A percentile compares a stretch with the other conserved stretches of the same genome.
These are phyloP conservation scores for Gila orcuttii DNA, from an alignment of 2,113 vertebrate genomes.

Conservation along the genomic window DNA sequence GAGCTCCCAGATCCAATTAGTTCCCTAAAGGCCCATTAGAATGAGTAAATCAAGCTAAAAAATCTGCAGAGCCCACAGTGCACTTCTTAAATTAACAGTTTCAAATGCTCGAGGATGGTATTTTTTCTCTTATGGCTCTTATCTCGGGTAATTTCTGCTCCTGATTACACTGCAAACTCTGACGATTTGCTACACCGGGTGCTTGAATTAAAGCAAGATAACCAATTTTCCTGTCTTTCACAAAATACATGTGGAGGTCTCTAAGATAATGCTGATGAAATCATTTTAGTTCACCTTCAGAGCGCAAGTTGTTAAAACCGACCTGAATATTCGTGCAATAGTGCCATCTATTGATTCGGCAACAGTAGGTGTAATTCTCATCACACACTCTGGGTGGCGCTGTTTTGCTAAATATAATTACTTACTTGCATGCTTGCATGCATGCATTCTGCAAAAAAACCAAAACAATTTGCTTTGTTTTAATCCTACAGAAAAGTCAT, in stretches of 20 bases:
- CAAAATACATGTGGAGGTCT: not conserved
- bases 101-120: slow-evolving; percentile 18
- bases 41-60: slow-evolving; percentile 40
- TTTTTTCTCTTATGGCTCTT: slow-evolving; percentile 23
- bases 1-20: slow-evolving; percentile 38
- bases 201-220: slow-evolving; percentile 9
- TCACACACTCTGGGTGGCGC: slow-evolving; percentile 41
- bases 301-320: not conserved
- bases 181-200: not conserved
- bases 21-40: slow-evolving; percentile 39
- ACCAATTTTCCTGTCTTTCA: slow-evolving; percentile 8
- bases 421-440: not conserved
- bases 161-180: slow-evolving; percentile 26
- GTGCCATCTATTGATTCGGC: slow-evolving; percentile 10
- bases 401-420: slow-evolving; percentile 50
- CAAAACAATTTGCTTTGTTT: not conserved
- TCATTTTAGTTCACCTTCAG: not conserved
- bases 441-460: not conserved
- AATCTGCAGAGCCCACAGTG: slow-evolving; percentile 34
- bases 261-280: slow-evolving; percentile 5
- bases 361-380: not conserved
- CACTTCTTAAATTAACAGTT: slow-evolving; percentile 44
- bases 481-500: not conserved
- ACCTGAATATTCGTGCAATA: not conserved
- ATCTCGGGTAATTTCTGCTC: slow-evolving; percentile 7